Evolutionary conservation across 1,140 invertebrate genomes (phyloP), one percentile per base, ranked within the genome.

Genomic region (Psilanteris sp.): DNA sequence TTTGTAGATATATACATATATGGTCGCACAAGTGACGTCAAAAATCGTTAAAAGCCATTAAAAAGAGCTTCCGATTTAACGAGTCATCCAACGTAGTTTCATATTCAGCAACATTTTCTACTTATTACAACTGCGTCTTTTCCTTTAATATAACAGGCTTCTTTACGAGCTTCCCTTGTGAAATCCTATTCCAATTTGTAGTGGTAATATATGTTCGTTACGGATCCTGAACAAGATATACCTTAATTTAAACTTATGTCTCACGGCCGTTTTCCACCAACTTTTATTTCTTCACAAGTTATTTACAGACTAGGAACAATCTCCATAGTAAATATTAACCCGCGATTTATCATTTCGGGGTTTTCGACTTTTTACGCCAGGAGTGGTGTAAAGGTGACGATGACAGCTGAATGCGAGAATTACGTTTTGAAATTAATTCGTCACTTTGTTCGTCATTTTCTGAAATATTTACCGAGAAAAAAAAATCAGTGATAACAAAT

Each of bases 161-260:
- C 66, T 18, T 52, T 52, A 70, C 27, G 31, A 59, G 34, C 34
- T 61, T 71, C 54, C 46, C 54, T 71, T 54, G 55, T 71, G 67
- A 71, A 71, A 71, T 61, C 55, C 46, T 61, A 71, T 61, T 71
- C 67, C 67, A 61, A 71, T 54, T 71, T 71, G 55, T 27, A 13
- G 22, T 6, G 7, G 46, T 61, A 61, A 70, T 71, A 46, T 71
- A 54, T 61, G 54, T 54, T 39, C 37, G 54, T 46, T 59, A 61
- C 55, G 46, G 55, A 71, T 54, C 67, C 32, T 7, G 48, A 71
- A 71, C 55, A 61, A 71, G 67, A 71, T 71, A 54, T 71, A 71
- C 55, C 55, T 54, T 71, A 71, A 71, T 71, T 71, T 61, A 46
- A 71, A 71, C 67, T 61, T 71, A 71, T 50, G 67, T 61, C 44